Evolutionary conservation across 2,113 vertebrate species (phyloP).

Genomic region (Sinocyclocheilus maitianheensis): DNA sequence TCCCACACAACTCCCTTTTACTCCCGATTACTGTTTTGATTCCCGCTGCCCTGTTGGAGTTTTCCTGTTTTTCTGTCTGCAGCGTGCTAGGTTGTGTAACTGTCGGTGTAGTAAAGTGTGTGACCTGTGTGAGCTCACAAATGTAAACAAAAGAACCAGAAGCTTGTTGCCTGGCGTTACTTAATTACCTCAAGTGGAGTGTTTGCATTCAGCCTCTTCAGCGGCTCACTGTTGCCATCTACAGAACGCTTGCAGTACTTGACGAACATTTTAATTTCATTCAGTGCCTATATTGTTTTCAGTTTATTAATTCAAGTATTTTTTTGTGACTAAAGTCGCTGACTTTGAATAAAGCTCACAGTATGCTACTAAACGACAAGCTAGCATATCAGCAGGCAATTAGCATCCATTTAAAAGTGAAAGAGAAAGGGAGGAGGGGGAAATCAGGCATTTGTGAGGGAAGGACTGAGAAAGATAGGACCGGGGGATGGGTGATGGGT

Average conservation of each 20-base stretch:
- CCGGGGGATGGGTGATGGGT: slow-evolving; percentile 55
- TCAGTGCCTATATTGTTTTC: slow-evolving; percentile 8
- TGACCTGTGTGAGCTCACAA: not conserved
- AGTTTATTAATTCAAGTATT: slow-evolving; percentile 17
- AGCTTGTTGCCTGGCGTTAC: slow-evolving; percentile 18
- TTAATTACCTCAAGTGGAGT: not conserved
- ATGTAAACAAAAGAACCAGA: slow-evolving; percentile 38
- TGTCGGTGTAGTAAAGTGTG: slow-evolving; percentile 12
- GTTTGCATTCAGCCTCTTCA: slow-evolving; percentile 29
- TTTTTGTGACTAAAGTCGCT: not conserved
- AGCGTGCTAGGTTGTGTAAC: slow-evolving; percentile 46
- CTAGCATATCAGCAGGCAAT: slow-evolving; percentile 38
- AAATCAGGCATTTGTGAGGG: slow-evolving; percentile 37
- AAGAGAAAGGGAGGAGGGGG: slow-evolving; percentile 57
- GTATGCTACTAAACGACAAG: slow-evolving; percentile 27
- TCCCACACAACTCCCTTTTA: slow-evolving; percentile 54
- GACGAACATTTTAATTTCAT: not conserved
- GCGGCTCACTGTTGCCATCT: slow-evolving; percentile 66
- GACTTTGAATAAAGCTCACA: slow-evolving; percentile 38
- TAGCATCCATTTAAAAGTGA: slow-evolving; percentile 55
- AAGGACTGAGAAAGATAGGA: slow-evolving; percentile 50
- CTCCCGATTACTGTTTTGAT: slow-evolving; percentile 53
- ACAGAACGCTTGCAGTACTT: slow-evolving; percentile 39
- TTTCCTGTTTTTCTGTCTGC: slow-evolving; percentile 58
- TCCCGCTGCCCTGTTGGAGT: slow-evolving; percentile 49